Conservation (phyloP, 2,797 vertebrate species). For the Syngnathus acus region DNA sequence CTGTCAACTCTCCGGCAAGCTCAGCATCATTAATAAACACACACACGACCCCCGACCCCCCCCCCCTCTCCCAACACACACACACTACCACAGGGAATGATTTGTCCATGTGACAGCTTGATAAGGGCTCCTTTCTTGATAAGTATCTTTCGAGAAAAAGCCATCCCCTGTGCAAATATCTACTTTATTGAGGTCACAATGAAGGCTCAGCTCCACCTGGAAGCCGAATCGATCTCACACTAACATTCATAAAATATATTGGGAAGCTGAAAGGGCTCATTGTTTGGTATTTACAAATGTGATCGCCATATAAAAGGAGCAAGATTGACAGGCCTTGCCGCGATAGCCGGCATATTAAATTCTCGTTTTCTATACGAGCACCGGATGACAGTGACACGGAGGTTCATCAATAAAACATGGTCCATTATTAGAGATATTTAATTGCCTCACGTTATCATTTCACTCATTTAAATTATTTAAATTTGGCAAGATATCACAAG, state of each 20-base stretch:
- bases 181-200: slow-evolving; percentile 41
- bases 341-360: not conserved
- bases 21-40: not conserved
- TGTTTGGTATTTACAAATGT: slow-evolving; percentile 29
- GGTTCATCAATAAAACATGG: not conserved
- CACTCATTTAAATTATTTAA: slow-evolving; percentile 34
- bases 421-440: slow-evolving; percentile 11
- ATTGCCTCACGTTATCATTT: slow-evolving; percentile 24
- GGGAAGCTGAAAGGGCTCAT: slow-evolving; percentile 6
- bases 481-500: slow-evolving; percentile 20
- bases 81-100: slow-evolving; percentile 12
- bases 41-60: not conserved
- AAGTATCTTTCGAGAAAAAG: slow-evolving; percentile 45
- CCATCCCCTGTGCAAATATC: slow-evolving; percentile 28
- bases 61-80: slow-evolving; percentile 8
- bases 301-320: slow-evolving; percentile 9
- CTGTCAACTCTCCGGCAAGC: not conserved
- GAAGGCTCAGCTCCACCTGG: slow-evolving; percentile 14
- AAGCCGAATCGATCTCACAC: slow-evolving; percentile 18
- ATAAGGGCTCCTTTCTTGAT: slow-evolving; percentile 61
- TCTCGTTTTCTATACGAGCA: not conserved
- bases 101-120: slow-evolving; percentile 38
- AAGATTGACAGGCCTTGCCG: not conserved
- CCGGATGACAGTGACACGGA: not conserved
- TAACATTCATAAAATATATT: slow-evolving; percentile 5